Conservation (phyloP, 2,797 vertebrate species). For the Allobates femoralis region DNA sequence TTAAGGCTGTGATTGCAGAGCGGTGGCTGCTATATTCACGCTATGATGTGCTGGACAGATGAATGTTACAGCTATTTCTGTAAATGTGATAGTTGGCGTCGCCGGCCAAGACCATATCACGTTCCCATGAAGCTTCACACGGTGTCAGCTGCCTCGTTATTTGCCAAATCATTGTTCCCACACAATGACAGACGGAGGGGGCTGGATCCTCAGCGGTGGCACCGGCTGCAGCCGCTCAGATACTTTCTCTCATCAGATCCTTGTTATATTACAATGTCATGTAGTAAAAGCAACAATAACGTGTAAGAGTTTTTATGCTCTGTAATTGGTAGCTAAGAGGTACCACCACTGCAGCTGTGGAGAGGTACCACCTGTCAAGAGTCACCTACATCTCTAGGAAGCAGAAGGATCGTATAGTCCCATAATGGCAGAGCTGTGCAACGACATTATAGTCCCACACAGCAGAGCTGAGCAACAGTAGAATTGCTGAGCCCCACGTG, state of each 20-base stretch:
- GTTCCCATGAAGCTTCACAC: not conserved
- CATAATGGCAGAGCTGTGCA: too few relatives aligned
- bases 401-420: too few relatives aligned
- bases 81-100: not conserved
- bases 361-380: too few relatives aligned
- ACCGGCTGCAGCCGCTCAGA: not conserved
- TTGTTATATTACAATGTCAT: not conserved
- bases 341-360: too few relatives aligned
- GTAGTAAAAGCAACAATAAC: not conserved
- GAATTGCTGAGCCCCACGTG: too few relatives aligned
- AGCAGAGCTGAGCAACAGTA: too few relatives aligned
- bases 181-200: not conserved
- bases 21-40: not conserved
- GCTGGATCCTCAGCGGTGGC: too few relatives aligned
- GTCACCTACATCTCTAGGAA: too few relatives aligned
- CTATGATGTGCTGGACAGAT: not conserved
- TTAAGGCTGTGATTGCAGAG: not conserved
- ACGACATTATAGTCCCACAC: too few relatives aligned
- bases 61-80: not conserved
- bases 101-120: not conserved
- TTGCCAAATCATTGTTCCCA: constrained; percentile 7
- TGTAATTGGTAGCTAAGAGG: too few relatives aligned
- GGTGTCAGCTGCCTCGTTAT: not conserved
- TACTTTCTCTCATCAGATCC: not conserved
- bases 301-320: too few relatives aligned